Evolutionary conservation across 2,888 invertebrate species (phyloP).

Genomic region (Aspidiotus rigidus): DNA sequence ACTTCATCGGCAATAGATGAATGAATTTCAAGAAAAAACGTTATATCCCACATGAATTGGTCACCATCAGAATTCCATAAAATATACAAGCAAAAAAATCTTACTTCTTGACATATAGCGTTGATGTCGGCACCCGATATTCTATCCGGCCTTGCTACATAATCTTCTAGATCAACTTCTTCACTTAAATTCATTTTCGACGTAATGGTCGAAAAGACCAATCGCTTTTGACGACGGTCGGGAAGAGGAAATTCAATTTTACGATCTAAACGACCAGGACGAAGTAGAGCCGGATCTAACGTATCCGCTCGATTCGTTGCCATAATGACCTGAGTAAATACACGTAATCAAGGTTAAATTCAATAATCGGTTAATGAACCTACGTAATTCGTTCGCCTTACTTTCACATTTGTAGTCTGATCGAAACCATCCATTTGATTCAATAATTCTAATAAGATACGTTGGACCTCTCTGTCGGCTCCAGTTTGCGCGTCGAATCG

Average conservation of each 20-base stretch:
- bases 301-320: slow-evolving; percentile 77
- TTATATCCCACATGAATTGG: too few relatives aligned
- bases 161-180: slow-evolving; percentile 98
- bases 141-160: slow-evolving; percentile 95
- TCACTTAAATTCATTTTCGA: slow-evolving; percentile 94
- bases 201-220: slow-evolving; percentile 97
- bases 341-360: background rate
- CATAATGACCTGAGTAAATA: slow-evolving; percentile 44
- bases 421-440: slow-evolving; percentile 99
- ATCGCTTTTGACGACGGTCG: slow-evolving; percentile 83
- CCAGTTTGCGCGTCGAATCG: slow-evolving; percentile 98
- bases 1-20: too few relatives aligned
- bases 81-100: background rate
- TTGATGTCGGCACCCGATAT: slow-evolving; percentile 99
- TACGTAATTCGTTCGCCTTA: slow-evolving; percentile 38
- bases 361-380: background rate
- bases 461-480: slow-evolving; percentile 95
- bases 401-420: slow-evolving; percentile 99
- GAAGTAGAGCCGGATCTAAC: slow-evolving; percentile 89
- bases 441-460: slow-evolving; percentile 88
- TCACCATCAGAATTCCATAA: too few relatives aligned
- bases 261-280: slow-evolving; percentile 92
- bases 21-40: too few relatives aligned
- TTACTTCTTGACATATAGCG: slow-evolving; percentile 93
- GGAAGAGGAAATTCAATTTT: slow-evolving; percentile 99